A percentile compares a stretch with the other conserved stretches of the same genome.
phyloP scores from a whole-genome alignment of 2,888 invertebrate species.

The Pollenia amentaria region DNA sequence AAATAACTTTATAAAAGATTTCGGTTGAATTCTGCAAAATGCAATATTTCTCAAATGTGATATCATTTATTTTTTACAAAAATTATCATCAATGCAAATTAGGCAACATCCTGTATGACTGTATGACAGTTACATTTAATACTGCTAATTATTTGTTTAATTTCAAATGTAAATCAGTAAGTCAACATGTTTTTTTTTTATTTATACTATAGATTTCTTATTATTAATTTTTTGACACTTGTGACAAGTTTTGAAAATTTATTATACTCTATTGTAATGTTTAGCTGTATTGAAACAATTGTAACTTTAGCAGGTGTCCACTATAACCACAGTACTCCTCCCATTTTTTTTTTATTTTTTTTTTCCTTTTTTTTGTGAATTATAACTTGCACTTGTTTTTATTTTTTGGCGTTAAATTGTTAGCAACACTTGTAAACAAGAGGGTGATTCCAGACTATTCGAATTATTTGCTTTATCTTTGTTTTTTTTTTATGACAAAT shows the following conservation, averaged over 20 bases:
- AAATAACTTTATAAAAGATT: no score
- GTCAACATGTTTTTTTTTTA: not conserved
- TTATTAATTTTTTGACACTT: constrained; percentile 15
- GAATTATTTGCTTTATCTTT: constrained; percentile 65
- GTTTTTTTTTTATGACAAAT: constrained; percentile 65
- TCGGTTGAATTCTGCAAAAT: no score
- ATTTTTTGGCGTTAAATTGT: constrained; percentile 62
- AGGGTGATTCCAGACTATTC: constrained; percentile 59
- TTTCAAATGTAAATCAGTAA: constrained; percentile 14
- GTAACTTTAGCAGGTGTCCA: constrained; percentile 68
- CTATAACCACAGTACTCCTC: constrained; percentile 43
- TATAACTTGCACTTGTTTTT: constrained; percentile 10
- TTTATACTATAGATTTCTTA: constrained; percentile 2
- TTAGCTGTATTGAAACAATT: constrained; percentile 49
- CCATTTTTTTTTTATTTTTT: constrained; percentile 24
- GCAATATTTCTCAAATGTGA: no score
- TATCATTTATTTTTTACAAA: no score
- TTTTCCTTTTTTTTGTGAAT: constrained; percentile 11
- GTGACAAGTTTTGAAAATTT: constrained; percentile 43
- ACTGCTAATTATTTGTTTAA: constrained; percentile 15
- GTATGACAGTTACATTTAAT: constrained; percentile 12
- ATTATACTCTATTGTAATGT: constrained; percentile 53
- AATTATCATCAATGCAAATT: no score
- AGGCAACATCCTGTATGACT: no score
- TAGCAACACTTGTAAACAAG: constrained; percentile 23